Evolutionary conservation across 2,888 invertebrate species (phyloP), one percentile per base, ranked within the genome.

Genomic region (Craniophora ligustri): DNA sequence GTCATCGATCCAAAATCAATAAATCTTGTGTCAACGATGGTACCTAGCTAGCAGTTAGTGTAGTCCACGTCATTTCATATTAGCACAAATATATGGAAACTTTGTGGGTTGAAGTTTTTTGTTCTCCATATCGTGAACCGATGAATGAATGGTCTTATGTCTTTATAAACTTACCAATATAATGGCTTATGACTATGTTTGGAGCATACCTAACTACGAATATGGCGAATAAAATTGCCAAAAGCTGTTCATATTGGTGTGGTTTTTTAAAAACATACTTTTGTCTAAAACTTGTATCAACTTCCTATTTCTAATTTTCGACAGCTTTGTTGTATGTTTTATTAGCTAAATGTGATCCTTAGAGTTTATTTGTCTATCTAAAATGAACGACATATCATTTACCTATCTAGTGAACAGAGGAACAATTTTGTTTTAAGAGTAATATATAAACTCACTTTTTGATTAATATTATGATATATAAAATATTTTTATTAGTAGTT

Each of bases 91-190:
- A 40, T 63, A 41, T 50, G 65, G 65, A 59, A 35, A 32, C 15
- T 2, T 14, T 13, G 67, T 73, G 56, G 72, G 74, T 26, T 16
- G 71, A 54, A 41, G 32, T 50, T 67, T 60, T 68, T 61, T 70
- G 23, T 64, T 14, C 32, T 40, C 26, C 5, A 26, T 3, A 30
- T 36, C 14, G 41, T 48, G 15, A 41, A 55, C 61, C 42, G 30
- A 70, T 72, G 72, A 72, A 72, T 73, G 72, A 72, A 73, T 58
- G 45, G 46, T 49, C 51, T 51, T 35, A 32, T 26, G 23, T 61
- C 10, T 41, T 45, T 60, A 60, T 40, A 55, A 42, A 50, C 15
- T 35, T 23, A 35, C 18, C 14, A 30, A 35, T 35, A 28, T 67
- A 55, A 64, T 67, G 38, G 62, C 67, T 53, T 61, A 54, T 54